Evolutionary conservation across 2,888 invertebrate genomes (phyloP).

Genomic region (Coleophora flavipennella): DNA sequence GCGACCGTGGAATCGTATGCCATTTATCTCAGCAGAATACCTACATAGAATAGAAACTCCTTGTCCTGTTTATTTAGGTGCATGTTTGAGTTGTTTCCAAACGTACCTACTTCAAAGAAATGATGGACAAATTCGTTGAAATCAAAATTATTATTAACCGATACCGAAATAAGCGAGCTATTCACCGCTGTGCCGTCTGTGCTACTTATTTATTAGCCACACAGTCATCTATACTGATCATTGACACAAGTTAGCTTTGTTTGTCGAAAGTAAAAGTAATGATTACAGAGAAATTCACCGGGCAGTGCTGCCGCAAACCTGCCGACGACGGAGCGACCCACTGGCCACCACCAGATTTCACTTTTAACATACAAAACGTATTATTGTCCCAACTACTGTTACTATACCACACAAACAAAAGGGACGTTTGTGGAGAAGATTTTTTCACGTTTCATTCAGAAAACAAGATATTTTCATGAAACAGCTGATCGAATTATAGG

Average conservation of each 20-base stretch:
- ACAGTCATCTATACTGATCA: too few relatives aligned
- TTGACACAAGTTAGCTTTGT: conserved; percentile 19
- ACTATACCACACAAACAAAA: not conserved
- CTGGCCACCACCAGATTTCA: conserved; percentile 58
- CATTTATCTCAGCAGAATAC: too few relatives aligned
- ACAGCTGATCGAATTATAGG: conserved; percentile 39
- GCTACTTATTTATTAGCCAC: too few relatives aligned
- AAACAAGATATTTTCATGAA: conserved; percentile 10
- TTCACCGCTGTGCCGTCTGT: too few relatives aligned
- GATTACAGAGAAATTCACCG: conserved; percentile 55
- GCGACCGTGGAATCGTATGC: too few relatives aligned
- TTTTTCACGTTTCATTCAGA: conserved; percentile 6
- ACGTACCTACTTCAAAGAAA: too few relatives aligned
- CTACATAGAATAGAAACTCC: too few relatives aligned
- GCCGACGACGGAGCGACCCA: conserved; percentile 50
- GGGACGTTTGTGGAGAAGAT: conserved; percentile 5
- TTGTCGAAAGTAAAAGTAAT: conserved; percentile 62
- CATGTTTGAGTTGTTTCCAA: too few relatives aligned
- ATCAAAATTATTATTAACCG: too few relatives aligned
- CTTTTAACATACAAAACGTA: conserved; percentile 42
- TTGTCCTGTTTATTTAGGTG: too few relatives aligned
- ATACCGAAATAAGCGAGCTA: too few relatives aligned
- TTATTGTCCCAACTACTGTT: not conserved
- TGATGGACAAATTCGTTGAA: too few relatives aligned
- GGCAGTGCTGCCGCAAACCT: conserved; percentile 58